Evolutionary conservation across 1,140 invertebrate genomes (phyloP).

Genomic region (Nebria ingens): DNA sequence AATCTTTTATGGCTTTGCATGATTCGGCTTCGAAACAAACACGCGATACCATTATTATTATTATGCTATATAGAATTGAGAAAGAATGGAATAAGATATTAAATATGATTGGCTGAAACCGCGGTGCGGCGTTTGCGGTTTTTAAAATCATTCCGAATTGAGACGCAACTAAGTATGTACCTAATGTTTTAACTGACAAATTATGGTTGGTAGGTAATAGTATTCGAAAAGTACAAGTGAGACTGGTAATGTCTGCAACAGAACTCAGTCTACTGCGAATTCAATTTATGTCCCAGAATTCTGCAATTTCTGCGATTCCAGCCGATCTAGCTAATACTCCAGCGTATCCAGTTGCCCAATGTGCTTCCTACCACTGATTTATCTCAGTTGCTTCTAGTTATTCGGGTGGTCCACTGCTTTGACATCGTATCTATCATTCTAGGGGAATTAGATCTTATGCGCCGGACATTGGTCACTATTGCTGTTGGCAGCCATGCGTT

Average conservation of each 20-base stretch:
- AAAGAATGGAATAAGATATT: no score
- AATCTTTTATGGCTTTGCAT: no score
- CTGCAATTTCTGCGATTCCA: constrained; percentile 3
- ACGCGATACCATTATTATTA: no score
- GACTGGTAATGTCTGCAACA: not conserved
- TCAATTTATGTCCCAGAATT: constrained; percentile 9
- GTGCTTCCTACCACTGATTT: not conserved
- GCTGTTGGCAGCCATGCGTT: constrained; percentile 1
- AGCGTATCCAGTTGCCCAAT: not conserved
- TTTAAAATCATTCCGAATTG: no score
- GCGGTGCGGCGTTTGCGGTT: no score
- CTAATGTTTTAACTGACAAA: no score
- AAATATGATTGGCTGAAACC: no score
- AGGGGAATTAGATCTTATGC: constrained; percentile 5
- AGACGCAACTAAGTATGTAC: no score
- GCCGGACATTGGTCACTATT: constrained; percentile 1
- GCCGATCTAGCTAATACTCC: constrained; percentile 5
- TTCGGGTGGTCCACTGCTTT: not conserved
- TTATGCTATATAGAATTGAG: no score
- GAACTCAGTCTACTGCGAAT: not conserved
- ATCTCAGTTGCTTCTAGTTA: not conserved
- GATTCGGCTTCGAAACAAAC: no score
- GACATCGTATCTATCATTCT: not conserved
- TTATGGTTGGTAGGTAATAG: no score
- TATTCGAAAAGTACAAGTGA: no score